Evolutionary conservation across 2,888 invertebrate species (phyloP).

Genomic region (Auanema freiburgensis): DNA sequence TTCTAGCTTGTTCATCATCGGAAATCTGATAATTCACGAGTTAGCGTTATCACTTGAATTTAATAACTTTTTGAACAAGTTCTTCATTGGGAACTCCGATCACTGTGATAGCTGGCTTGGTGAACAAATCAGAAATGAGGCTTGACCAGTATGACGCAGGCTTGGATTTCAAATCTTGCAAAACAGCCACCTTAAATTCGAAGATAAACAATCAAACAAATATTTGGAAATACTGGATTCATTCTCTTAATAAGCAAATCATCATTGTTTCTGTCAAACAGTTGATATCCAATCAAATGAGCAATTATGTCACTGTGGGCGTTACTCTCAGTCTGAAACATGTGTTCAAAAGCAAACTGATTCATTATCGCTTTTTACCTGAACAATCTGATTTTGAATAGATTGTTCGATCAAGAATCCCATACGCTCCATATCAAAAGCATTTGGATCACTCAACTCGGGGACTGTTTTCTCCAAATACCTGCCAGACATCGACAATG

Average conservation of each 20-base stretch:
- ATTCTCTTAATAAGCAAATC: slow-evolving; percentile 40
- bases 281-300: slow-evolving; percentile 79
- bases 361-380: slow-evolving; percentile 18
- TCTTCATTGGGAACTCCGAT: slow-evolving; percentile 73
- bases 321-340: slow-evolving; percentile 69
- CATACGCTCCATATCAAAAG: slow-evolving; percentile 79
- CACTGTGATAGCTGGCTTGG: slow-evolving; percentile 60
- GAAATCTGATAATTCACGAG: slow-evolving; percentile 66
- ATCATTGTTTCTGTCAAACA: slow-evolving; percentile 74
- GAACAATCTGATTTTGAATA: slow-evolving; percentile 40
- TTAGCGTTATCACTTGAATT: neutral
- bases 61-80: slow-evolving; percentile 72
- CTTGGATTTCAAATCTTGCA: slow-evolving; percentile 71
- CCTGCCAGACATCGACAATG: slow-evolving; percentile 6
- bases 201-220: neutral
- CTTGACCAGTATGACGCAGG: slow-evolving; percentile 75
- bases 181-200: slow-evolving; percentile 24
- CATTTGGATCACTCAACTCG: slow-evolving; percentile 65
- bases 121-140: slow-evolving; percentile 68
- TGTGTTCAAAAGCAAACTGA: neutral
- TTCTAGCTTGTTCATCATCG: slow-evolving; percentile 75
- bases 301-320: slow-evolving; percentile 80
- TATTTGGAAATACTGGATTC: slow-evolving; percentile 30
- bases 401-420: slow-evolving; percentile 72
- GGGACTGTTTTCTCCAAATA: slow-evolving; percentile 47